Base-by-base conservation (phyloP, 2,113 vertebrate species). In the Chaenogobius annularis region DNA sequence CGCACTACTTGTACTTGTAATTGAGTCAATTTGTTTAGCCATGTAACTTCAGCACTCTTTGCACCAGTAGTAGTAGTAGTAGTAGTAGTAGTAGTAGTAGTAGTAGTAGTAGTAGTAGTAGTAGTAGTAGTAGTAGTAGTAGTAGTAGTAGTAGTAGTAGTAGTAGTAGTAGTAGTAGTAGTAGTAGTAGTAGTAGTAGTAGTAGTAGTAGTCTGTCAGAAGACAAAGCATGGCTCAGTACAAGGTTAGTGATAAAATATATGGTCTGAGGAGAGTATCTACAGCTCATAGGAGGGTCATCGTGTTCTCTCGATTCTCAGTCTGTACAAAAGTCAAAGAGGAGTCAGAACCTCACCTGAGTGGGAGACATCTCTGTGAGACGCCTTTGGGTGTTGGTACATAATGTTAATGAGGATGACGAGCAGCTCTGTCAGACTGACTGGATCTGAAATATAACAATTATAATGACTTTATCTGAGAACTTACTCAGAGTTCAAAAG, bases 401-500 rank as follows among this genome's bases (percentile, higher is more conserved):
- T 92, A 83, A 97, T 93, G 43, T 86, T 90, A 46, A 81, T 95
- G 86, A 98, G 94, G 65, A 95, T 90, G 80, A 97, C 93, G 43
- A 99, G 76, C 62, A 99, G 77, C 82, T 96, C 93, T 0, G 91
- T 94, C 79, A 97, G 54, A 31, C 92, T 93, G 14, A 98, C 66
- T 1, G 85, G 87, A 85, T 95, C 96, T 92, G 89, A 74, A 70
- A 73, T 23, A 54, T 19, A 35, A 37, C 15, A 37, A 40, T 3
- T 17, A 66, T 20, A 3, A 73, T 71, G 37, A 0, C 61, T 3
- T 74, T 0, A 77, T 69, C 35, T 46, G 11, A 31, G 12, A 19
- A 26, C 22, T 54, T 4, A 70, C 6, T 35, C 20, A 50, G 23
- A 69, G 54, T 7, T 66, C 43, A 48, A 20, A 61, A 37, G 19